Conservation (phyloP, 1,140 invertebrate genomes). For the Drosophila nasuta region DNA sequence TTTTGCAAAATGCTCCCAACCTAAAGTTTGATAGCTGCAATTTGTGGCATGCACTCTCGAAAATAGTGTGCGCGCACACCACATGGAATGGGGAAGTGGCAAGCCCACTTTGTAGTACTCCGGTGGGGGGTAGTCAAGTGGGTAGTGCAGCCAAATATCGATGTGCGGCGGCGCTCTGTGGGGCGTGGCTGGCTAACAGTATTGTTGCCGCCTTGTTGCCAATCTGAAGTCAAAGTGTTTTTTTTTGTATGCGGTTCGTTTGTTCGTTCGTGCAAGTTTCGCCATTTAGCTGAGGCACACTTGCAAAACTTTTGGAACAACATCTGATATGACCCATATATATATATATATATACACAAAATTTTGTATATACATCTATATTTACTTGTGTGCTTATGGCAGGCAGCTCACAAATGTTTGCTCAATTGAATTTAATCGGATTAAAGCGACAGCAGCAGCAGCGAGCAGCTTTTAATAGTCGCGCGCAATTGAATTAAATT, state of each 20-base stretch:
- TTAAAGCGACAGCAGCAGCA: constrained; percentile 22
- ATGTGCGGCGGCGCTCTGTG: constrained; percentile 1
- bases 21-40: constrained; percentile 64
- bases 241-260: not conserved
- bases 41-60: constrained; percentile 55
- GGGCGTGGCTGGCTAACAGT: constrained; percentile 32
- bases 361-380: constrained; percentile 48
- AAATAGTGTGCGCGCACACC: constrained; percentile 11
- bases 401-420: constrained; percentile 37
- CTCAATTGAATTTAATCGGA: constrained; percentile 64
- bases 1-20: constrained; percentile 55
- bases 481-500: constrained; percentile 75
- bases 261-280: constrained; percentile 35
- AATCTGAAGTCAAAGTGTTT: constrained; percentile 37
- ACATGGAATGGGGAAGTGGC: constrained; percentile 40
- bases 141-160: constrained; percentile 15
- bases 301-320: constrained; percentile 42
- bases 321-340: constrained; percentile 59
- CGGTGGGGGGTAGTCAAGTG: not conserved
- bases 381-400: constrained; percentile 12
- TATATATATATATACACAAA: constrained; percentile 36
- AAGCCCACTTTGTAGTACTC: not conserved
- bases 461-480: constrained; percentile 52
- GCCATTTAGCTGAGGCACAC: constrained; percentile 34
- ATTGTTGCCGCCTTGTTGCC: constrained; percentile 36